Conservation (phyloP, 2,113 vertebrate species). For the Xiphophorus hellerii region DNA sequence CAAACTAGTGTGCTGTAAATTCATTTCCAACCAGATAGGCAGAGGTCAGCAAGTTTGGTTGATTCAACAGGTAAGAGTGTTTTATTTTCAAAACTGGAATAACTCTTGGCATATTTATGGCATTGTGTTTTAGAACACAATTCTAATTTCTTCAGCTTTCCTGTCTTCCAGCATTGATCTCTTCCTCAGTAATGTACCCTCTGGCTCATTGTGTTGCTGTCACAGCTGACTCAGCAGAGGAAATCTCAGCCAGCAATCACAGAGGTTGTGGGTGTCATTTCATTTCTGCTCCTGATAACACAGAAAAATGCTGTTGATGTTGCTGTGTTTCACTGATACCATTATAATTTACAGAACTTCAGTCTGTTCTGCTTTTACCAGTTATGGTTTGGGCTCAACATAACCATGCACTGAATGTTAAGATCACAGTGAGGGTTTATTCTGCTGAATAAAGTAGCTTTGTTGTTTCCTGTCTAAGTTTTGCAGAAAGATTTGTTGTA, state of each 20-base stretch:
- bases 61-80: background rate
- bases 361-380: too few species aligned
- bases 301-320: too few species aligned
- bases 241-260: background rate
- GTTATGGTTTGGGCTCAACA: too few species aligned
- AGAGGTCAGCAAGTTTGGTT: background rate
- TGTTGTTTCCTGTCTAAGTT: too few species aligned
- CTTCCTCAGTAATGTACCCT: background rate
- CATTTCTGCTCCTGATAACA: background rate
- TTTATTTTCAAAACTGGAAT: too few species aligned
- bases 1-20: conserved; percentile 14
- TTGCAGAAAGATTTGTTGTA: too few species aligned
- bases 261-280: background rate
- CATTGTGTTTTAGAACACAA: background rate
- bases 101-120: background rate
- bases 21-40: background rate
- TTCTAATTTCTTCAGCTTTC: background rate
- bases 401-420: too few species aligned
- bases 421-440: too few species aligned
- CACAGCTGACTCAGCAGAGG: background rate
- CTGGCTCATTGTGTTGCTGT: background rate
- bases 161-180: background rate
- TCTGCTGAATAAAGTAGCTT: too few species aligned
- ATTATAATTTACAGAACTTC: too few species aligned
- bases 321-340: too few species aligned